These are phyloP conservation scores for Berghia stephanieae DNA, from an alignment of 1,140 invertebrate species.

Conservation along the genomic window DNA sequence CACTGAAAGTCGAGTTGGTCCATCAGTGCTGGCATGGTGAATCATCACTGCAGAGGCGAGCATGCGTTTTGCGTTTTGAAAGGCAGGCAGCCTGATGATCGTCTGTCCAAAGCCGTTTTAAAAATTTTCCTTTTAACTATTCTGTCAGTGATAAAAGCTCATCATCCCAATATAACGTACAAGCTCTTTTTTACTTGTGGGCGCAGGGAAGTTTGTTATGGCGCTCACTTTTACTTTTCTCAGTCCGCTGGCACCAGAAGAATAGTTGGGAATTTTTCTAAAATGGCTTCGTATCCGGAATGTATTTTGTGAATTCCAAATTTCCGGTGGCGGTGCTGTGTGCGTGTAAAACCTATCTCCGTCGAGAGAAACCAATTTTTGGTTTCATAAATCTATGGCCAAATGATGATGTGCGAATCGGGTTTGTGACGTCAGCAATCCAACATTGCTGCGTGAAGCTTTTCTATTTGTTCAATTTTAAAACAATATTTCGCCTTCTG, in stretches of 20 bases:
- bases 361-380: too few species aligned
- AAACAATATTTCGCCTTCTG: background rate
- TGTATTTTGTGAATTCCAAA: too few species aligned
- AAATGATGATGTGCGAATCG: background rate
- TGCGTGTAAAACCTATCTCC: background rate
- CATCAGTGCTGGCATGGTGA: too few species aligned
- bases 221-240: too few species aligned
- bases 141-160: too few species aligned
- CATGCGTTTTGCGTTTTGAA: too few species aligned
- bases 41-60: too few species aligned
- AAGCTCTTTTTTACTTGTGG: background rate
- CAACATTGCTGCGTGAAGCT: background rate
- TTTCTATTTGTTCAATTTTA: background rate
- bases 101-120: too few species aligned
- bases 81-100: too few species aligned
- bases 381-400: background rate
- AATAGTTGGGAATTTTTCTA: background rate
- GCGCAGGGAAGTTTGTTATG: background rate
- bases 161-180: slow-evolving; percentile 9
- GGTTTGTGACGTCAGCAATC: background rate
- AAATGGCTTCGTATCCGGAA: background rate
- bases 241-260: background rate
- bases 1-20: too few species aligned
- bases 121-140: too few species aligned
- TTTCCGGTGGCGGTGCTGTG: background rate